Base-by-base conservation (phyloP, 2,888 invertebrate species). In the Deroplatys truncata region DNA sequence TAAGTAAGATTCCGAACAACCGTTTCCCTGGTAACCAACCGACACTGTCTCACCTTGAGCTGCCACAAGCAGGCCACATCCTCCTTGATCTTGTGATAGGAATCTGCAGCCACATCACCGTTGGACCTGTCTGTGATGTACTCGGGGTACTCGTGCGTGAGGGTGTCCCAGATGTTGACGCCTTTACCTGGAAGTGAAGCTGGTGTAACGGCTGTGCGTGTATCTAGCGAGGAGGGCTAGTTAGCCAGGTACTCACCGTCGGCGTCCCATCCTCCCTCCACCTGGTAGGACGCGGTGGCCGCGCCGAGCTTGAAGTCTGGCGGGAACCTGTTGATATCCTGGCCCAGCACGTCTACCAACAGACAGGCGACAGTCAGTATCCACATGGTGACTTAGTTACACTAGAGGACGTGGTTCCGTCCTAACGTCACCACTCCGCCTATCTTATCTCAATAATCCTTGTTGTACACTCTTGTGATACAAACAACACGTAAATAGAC, bases 61-160 rank as follows among this genome's bases (percentile, higher is more conserved):
- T 92, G 91, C 88, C 93, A 93, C 84, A 94, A 91, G 72, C 93
- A 92, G 83, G 92, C 91, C 8, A 94, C 92, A 91, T 94, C 94
- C 85, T 93, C 93, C 91, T 92, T 92, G 91, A 93, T 93, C 86
- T 92, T 92, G 91, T 94, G 92, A 91, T 94, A 95, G 84, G 94
- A 93, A 91, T 96, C 95, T 8, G 95, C 94, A 0, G 96, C 94
- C 0, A 95, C 92, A 91, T 96, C 95, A 0, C 94, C 96, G 91
- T 95, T 95, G 88, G 94, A 94, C 28, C 93, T 92, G 91, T 96
- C 95, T 0, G 93, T 94, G 56, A 96, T 95, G 93, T 95, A 94
- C 90, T 96, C 95, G 0, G 95, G 95, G 35, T 93, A 93, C 0
- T 94, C 94, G 92, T 95, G 95, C 1, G 95, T 94, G 91, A 95